Conservation (phyloP, 1,140 invertebrate species). For the Glomeris maerens region DNA sequence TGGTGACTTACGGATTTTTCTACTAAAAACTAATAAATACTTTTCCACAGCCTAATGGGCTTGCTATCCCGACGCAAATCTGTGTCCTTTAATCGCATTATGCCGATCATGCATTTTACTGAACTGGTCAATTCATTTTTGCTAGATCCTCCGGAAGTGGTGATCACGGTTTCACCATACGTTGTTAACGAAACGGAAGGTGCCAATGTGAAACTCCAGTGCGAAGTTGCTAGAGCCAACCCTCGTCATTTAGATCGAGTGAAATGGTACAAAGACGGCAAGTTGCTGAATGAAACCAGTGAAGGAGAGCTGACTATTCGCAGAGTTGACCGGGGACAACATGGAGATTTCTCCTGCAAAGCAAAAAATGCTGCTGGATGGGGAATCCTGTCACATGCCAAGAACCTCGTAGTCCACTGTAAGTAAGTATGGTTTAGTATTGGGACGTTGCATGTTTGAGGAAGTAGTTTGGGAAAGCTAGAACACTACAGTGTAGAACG, state of each 20-base stretch:
- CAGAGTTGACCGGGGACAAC: slow-evolving; percentile 62
- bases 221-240: slow-evolving; percentile 50
- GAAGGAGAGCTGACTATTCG: slow-evolving; percentile 67
- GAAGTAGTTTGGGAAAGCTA: too few species aligned
- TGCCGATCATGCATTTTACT: too few species aligned
- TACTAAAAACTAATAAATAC: too few species aligned
- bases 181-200: slow-evolving; percentile 58
- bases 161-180: slow-evolving; percentile 54
- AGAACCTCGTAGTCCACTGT: slow-evolving; percentile 62
- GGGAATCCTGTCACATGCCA: slow-evolving; percentile 54
- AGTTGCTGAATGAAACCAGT: slow-evolving; percentile 65
- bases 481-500: background rate
- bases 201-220: slow-evolving; percentile 63
- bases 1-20: too few species aligned
- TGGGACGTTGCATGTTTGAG: too few species aligned
- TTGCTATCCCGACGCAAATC: too few species aligned
- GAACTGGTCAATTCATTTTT: too few species aligned
- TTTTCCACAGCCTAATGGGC: too few species aligned
- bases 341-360: slow-evolving; percentile 83
- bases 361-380: slow-evolving; percentile 72
- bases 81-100: too few species aligned
- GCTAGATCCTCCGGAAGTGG: slow-evolving; percentile 47
- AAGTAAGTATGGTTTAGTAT: slow-evolving; percentile 31
- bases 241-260: slow-evolving; percentile 33
- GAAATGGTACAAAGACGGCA: slow-evolving; percentile 64